Evolutionary conservation across 2,888 invertebrate species (phyloP).

Genomic region (Dasypogon diadema): DNA sequence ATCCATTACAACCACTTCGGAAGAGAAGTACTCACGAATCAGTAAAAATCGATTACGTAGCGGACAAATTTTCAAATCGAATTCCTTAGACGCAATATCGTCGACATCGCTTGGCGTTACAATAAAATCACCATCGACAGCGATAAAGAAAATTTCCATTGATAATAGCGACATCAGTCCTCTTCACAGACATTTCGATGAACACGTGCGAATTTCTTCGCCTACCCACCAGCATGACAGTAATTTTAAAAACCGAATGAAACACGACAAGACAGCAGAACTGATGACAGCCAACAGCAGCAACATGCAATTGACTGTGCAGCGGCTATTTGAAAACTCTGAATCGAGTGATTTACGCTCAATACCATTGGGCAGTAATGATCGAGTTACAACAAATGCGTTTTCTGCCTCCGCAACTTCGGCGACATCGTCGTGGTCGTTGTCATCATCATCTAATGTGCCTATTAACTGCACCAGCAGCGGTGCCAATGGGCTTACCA

Average conservation of each 20-base stretch:
- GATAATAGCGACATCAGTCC: conserved; percentile 60
- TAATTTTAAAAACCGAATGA: conserved; percentile 11
- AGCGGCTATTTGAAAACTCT: conserved; percentile 18
- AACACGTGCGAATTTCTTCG: conserved; percentile 46
- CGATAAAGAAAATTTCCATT: conserved; percentile 63
- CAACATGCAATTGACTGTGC: conserved; percentile 5
- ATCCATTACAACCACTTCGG: conserved; percentile 53
- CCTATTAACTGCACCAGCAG: conserved; percentile 37
- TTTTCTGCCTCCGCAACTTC: conserved; percentile 4
- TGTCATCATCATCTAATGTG: neutral
- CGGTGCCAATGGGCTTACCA: conserved; percentile 46
- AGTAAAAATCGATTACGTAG: conserved; percentile 56
- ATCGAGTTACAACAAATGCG: conserved; percentile 42
- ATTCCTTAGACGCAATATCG: conserved; percentile 66
- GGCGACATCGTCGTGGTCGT: conserved; percentile 10
- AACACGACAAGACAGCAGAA: neutral
- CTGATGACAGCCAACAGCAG: conserved; percentile 11
- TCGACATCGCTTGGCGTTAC: conserved; percentile 24
- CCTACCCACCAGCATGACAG: conserved; percentile 25
- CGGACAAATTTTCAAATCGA: conserved; percentile 64
- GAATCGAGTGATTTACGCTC: conserved; percentile 52
- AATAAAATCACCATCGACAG: conserved; percentile 61
- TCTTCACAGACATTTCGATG: conserved; percentile 17
- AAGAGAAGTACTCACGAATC: conserved; percentile 67
- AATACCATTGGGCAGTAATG: conserved; percentile 32